Evolutionary conservation across 2,888 invertebrate genomes (phyloP).

Genomic region (Nineta flava): DNA sequence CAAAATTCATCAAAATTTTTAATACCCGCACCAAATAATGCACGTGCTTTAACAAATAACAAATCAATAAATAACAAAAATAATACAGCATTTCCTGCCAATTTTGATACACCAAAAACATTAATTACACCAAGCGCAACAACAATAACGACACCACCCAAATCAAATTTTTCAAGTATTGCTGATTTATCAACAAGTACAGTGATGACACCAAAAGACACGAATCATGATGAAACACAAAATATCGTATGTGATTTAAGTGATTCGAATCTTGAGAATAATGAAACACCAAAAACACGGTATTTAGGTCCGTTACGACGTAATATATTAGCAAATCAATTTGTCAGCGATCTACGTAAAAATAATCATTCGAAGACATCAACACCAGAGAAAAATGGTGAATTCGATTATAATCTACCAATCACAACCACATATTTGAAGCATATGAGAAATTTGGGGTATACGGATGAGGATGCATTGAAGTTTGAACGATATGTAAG

Average conservation of each 20-base stretch:
- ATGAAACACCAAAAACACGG: neutral
- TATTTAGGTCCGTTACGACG: constrained; percentile 10
- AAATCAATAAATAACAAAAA: constrained; percentile 11
- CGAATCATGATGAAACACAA: too few relatives aligned
- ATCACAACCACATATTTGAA: constrained; percentile 82
- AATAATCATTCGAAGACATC: constrained; percentile 13
- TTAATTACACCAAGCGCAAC: too few relatives aligned
- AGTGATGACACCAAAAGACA: constrained; percentile 7
- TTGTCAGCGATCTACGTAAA: constrained; percentile 7
- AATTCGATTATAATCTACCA: constrained; percentile 62
- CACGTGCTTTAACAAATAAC: constrained; percentile 11
- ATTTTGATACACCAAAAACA: constrained; percentile 6
- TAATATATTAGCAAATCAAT: too few relatives aligned
- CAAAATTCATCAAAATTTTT: constrained; percentile 18
- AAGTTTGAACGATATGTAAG: constrained; percentile 43
- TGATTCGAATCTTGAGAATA: too few relatives aligned
- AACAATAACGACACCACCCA: neutral
- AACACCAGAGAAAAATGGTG: constrained; percentile 13
- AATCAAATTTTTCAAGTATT: constrained; percentile 2
- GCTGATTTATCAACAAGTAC: constrained; percentile 4
- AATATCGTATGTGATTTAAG: too few relatives aligned
- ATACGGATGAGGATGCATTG: constrained; percentile 42
- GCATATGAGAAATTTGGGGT: constrained; percentile 59
- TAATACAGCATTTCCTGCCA: constrained; percentile 9
- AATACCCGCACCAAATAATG: constrained; percentile 20